Evolutionary conservation across 2,888 invertebrate species (phyloP), one percentile per base, ranked within the genome.

Genomic region (Flabesymbios commensalis): DNA sequence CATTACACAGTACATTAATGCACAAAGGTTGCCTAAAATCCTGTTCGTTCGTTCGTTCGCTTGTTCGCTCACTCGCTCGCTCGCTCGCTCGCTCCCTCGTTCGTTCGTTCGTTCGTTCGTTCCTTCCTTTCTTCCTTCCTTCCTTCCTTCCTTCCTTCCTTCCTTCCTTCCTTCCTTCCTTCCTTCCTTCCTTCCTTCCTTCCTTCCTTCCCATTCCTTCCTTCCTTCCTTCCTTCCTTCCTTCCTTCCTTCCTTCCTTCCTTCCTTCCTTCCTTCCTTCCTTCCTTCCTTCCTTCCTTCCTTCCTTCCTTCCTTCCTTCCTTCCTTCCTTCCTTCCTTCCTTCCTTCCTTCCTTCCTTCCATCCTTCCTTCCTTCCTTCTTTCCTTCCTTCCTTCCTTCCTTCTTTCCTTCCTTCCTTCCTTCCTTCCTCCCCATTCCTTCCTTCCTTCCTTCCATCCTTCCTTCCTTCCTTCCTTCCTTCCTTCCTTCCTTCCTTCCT

Each of bases 111-210:
- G 4, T 28, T 54, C 3, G 39, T 47, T 54, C 54, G 26, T 4
- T 39, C 54, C 24, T 29, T 39, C 41, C 28, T 41, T 54, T 5
- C 28, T 3, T 39, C 54, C 41, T 41, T 54, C 41, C 28, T 29
- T 54, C 51, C 54, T 54, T 17, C 24, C 41, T 54, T 1, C 29
- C 41, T n/a, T n/a, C 39, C 39, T 36, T 10, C 39, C 39, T n/a
- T n/a, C n/a, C 39, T 36, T n/a, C 39, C 39, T 36, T 36, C 39
- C 39, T 14, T 36, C 39, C 10, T n/a, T 36, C n/a, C 39, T 14
- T 36, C n/a, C 39, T 36, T n/a, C 39, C 39, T n/a, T 14, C 10
- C n/a, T n/a, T n/a, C 39, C 39, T 10, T 10, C 39, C 39, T n/a
- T n/a, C n/a, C 39, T 36, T n/a, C 39, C 39, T 36, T 36, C 39